Conservation (phyloP, 2,888 invertebrate species). For the Homarus gammarus region DNA sequence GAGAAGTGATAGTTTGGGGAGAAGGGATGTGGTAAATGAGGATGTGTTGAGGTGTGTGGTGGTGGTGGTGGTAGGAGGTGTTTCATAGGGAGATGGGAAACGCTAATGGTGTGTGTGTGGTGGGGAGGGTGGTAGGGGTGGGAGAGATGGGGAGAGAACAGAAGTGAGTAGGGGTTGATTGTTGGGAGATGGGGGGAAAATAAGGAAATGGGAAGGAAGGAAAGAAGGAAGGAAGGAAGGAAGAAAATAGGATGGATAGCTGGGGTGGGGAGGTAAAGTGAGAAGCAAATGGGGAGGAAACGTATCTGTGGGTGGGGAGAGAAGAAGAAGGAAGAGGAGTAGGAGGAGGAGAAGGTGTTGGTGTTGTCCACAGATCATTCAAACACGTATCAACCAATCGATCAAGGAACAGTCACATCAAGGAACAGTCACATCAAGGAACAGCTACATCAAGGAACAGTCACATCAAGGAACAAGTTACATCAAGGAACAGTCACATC, state of each 20-base stretch:
- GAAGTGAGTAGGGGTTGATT: not conserved
- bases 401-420: too few relatives aligned
- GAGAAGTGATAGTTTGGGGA: not conserved
- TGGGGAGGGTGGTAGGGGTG: not conserved
- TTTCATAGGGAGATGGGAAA: too few relatives aligned
- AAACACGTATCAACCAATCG: too few relatives aligned
- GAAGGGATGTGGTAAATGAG: not conserved
- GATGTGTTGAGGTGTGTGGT: conserved; percentile 5
- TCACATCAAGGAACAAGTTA: too few relatives aligned
- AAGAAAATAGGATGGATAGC: not conserved
- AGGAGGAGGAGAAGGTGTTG: not conserved
- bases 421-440: too few relatives aligned
- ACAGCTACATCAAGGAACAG: too few relatives aligned
- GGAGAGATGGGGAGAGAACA: not conserved
- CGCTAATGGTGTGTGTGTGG: not conserved
- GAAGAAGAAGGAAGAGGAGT: not conserved
- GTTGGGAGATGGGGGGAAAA: not conserved
- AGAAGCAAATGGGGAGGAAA: too few relatives aligned
- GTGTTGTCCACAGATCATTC: too few relatives aligned
- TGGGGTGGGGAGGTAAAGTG: not conserved
- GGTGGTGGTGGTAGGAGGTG: conserved; percentile 12
- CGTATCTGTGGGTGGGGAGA: too few relatives aligned
- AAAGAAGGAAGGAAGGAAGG: not conserved
- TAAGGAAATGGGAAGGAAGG: not conserved
- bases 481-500: too few relatives aligned